A percentile compares a stretch with the other conserved stretches of the same genome.
Evolutionary conservation across 2,888 invertebrate species (phyloP).

Genomic region (Ornithoptera priamus): DNA sequence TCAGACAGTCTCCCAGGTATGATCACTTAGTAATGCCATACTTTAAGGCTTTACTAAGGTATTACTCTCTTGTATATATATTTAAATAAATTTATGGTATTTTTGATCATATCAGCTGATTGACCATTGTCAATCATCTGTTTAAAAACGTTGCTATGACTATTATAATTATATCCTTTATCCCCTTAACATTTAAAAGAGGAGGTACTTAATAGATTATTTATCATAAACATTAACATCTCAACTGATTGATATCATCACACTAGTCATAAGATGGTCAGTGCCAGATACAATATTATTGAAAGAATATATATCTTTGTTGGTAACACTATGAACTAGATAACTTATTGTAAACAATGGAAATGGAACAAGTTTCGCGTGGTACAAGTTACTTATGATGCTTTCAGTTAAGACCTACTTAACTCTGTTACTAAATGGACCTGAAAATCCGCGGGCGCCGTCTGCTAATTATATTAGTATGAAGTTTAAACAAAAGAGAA

Average conservation of each 20-base stretch:
- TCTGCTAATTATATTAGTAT: slow-evolving; percentile 6
- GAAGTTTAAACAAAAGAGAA: not conserved
- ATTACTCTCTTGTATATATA: not conserved
- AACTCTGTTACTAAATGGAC: slow-evolving; percentile 13
- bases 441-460: slow-evolving; percentile 12
- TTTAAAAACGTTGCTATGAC: too few species aligned
- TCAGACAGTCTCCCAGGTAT: too few species aligned
- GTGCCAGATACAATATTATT: too few species aligned
- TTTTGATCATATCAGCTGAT: not conserved
- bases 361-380: slow-evolving; percentile 5
- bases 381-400: slow-evolving; percentile 7
- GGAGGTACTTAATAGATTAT: too few species aligned
- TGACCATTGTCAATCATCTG: too few species aligned
- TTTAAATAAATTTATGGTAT: not conserved
- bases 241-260: too few species aligned
- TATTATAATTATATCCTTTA: too few species aligned
- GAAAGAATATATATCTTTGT: not conserved
- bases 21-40: too few species aligned
- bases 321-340: not conserved
- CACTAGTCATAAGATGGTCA: too few species aligned
- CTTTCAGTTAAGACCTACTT: slow-evolving; percentile 15
- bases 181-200: too few species aligned
- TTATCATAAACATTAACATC: too few species aligned
- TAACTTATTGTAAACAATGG: not conserved
- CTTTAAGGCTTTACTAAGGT: not conserved